Base-by-base conservation (phyloP, 2,888 invertebrate species). In the Temnothorax ravouxi region DNA sequence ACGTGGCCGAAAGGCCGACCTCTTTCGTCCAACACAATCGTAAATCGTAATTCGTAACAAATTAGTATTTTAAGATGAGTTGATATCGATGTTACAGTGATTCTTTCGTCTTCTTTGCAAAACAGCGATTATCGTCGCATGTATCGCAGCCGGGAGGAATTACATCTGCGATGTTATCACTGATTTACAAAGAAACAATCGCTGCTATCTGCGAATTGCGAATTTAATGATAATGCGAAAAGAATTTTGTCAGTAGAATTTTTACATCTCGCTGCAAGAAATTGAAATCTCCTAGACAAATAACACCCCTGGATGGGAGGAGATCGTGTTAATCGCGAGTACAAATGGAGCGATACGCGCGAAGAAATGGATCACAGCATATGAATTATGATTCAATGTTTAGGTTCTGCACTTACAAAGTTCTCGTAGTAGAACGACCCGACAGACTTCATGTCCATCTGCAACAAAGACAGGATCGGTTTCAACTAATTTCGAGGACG, bases 361-460 rank as follows among this genome's bases (percentile, higher is more conserved):
- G 21, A 34, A 61, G 50, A 77, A 59, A 79, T 61, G 52, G 34
- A 69, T 59, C 25, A n/a, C 72, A 81, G 77, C 21, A 79, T 62
- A 66, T 52, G 44, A 85, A 50, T 66, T 86, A 88, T 88, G 86
- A 89, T 85, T 90, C 87, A 86, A 82, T 89, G 86, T 83, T 87
- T 88, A 91, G 91, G 80, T 90, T 92, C 93, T 93, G 96, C 97
- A 98, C 98, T 98, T 97, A 98, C 98, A 97, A 98, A 98, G 96
- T 98, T 98, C 96, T 98, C 98, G 96, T 98, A 98, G 97, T 98
- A 98, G 97, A 98, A 98, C 95, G 98, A 98, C 96, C 98, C 98
- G 96, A 98, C 97, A 96, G 98, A 97, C 97, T 98, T 98, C 97
- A 98, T 97, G 96, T 98, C 98, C 98, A 98, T 98, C 98, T 98